These are phyloP conservation scores for Saturnia pavonia DNA, from an alignment of 2,888 invertebrate genomes.

Conservation along the genomic window DNA sequence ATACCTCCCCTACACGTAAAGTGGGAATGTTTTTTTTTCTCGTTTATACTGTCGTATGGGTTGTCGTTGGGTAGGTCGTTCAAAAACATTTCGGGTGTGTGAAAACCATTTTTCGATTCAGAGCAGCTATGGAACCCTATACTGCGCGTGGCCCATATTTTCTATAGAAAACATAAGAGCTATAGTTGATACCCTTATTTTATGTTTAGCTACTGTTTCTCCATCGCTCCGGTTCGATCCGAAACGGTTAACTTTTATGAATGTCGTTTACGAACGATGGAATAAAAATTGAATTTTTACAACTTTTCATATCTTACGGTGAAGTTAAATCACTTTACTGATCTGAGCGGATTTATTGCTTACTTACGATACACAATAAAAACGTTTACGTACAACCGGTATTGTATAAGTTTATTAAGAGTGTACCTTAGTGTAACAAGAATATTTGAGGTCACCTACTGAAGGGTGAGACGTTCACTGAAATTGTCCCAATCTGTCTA, in stretches of 20 bases:
- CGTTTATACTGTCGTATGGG: too few species aligned
- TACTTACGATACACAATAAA: conserved; percentile 20
- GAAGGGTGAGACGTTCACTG: not conserved
- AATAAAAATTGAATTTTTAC: conserved; percentile 22
- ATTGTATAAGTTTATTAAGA: not conserved
- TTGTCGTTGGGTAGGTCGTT: too few species aligned
- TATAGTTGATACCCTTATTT: not conserved
- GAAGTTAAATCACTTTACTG: conserved; percentile 15
- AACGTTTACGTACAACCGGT: conserved; percentile 9
- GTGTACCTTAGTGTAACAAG: not conserved
- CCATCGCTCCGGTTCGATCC: conserved; percentile 5
- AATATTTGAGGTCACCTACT: not conserved
- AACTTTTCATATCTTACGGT: conserved; percentile 18
- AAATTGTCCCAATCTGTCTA: not conserved
- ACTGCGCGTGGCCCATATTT: too few species aligned
- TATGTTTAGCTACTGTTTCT: not conserved
- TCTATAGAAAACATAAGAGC: too few species aligned
- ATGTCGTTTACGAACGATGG: conserved; percentile 18
- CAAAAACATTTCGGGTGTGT: too few species aligned
- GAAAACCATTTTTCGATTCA: too few species aligned
- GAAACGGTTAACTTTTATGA: conserved; percentile 17
- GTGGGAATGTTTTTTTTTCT: too few species aligned
- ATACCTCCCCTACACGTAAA: too few species aligned
- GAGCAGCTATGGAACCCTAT: too few species aligned
- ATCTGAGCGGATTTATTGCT: conserved; percentile 12